Base-by-base conservation (phyloP, 2,797 vertebrate genomes). In the Coregonus suidteri region DNA sequence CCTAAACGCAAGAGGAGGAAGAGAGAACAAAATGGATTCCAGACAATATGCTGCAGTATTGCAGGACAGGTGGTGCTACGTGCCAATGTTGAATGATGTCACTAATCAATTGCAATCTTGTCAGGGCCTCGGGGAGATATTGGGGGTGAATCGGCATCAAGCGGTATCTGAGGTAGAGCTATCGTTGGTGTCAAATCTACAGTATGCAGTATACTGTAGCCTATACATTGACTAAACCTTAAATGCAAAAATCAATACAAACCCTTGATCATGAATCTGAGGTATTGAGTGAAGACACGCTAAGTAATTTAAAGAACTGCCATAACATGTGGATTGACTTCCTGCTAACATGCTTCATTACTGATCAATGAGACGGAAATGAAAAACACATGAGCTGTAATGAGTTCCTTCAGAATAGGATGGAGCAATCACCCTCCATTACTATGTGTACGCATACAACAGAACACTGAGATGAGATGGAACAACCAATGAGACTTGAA, bases 1-100 rank as follows among this genome's bases (percentile, higher is more conserved):
- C 0, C 77, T 64, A 74, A 82, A 81, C 30, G 56, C 66, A 78
- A 71, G 56, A 53, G 20, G 20, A 74, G 30, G 71, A 74, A 47
- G 41, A 47, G 30, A 73, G 65, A 2, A 71, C 15, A 41, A 51
- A 76, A 76, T 14, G 72, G 74, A 78, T 62, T 54, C 66, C 71
- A 20, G 20, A 30, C 13, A 73, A 56, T 73, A 73, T 18, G 20
- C 14, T 3, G 51, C 25, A 16, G 71, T 18, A 31, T 11, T 18
- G 7, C 4, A 52, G n/a, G 31, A 34, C 41, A 47, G 9, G 41
- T 13, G 41, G 64, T 70, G 77, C 77, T 71, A 74, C 5, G 2
- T 20, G 25, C 51, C 6, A 16, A 70, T 52, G 78, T 3, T 37
- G 37, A 77, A 47, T 3, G 41, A 47, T 37, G 11, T 41, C 73